These are phyloP conservation scores for Carpatolechia fugitivella DNA, from an alignment of 2,888 invertebrate genomes.

Conservation along the genomic window DNA sequence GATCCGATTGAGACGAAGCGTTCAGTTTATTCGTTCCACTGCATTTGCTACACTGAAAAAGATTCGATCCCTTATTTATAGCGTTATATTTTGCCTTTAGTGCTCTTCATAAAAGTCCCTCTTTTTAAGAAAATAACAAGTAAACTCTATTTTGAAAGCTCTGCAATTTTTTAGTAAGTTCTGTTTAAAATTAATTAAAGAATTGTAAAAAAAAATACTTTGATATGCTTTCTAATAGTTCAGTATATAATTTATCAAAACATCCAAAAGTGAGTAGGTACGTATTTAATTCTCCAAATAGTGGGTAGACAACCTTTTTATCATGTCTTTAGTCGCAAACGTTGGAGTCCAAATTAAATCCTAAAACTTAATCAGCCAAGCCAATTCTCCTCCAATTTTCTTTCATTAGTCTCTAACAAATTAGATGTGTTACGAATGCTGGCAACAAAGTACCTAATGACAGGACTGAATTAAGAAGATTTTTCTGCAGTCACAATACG, in stretches of 20 bases:
- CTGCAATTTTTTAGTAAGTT: not conserved
- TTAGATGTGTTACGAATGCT: conserved; percentile 11
- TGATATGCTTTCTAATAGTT: too few relatives aligned
- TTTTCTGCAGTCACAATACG: not conserved
- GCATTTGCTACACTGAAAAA: conserved; percentile 44
- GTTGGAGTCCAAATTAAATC: not conserved
- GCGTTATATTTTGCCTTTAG: conserved; percentile 47
- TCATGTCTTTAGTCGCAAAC: not conserved
- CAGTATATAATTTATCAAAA: too few relatives aligned
- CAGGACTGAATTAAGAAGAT: conserved; percentile 21
- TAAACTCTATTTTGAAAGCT: not conserved
- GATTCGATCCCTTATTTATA: conserved; percentile 48
- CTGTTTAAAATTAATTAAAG: too few relatives aligned
- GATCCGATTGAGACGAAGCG: conserved; percentile 44
- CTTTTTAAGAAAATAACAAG: conserved; percentile 25
- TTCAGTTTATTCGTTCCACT: conserved; percentile 37
- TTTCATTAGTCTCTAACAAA: conserved; percentile 24
- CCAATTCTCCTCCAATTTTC: conserved; percentile 19
- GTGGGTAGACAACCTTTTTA: not conserved
- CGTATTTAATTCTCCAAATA: too few relatives aligned
- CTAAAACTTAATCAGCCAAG: conserved; percentile 9
- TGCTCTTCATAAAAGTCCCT: conserved; percentile 36
- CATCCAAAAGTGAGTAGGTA: not conserved
- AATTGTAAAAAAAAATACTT: too few relatives aligned
- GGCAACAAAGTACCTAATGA: conserved; percentile 20